Conservation (phyloP, 2,113 vertebrate species). For the Ciconia maguari region DNA sequence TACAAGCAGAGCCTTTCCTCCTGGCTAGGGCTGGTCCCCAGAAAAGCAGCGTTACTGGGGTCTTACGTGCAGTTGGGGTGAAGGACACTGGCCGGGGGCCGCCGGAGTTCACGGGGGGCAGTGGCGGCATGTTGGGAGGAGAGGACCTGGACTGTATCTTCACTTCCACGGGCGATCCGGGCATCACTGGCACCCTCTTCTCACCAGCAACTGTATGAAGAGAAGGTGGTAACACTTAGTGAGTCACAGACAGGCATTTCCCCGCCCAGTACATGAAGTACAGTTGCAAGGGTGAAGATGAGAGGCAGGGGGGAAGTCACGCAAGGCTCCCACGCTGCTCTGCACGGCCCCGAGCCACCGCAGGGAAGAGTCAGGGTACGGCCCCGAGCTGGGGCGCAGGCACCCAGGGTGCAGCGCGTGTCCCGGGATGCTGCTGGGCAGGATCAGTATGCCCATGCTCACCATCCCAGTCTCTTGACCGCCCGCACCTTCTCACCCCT, state of each 20-base stretch:
- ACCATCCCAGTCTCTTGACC: fast-evolving
- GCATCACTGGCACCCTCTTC: conserved; percentile 96
- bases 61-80: conserved; percentile 90
- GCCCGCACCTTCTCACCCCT: background rate
- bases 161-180: conserved; percentile 97
- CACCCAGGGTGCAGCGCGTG: fast-evolving
- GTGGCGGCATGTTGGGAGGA: conserved; percentile 91
- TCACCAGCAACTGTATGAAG: conserved; percentile 85
- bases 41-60: background rate
- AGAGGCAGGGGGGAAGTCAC: background rate
- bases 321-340: fast-evolving
- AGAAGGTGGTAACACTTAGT: conserved; percentile 3
- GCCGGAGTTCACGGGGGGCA: conserved; percentile 90
- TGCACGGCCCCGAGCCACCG: fast-evolving
- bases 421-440: background rate
- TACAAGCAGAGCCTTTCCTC: background rate
- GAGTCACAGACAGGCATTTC: background rate
- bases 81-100: conserved; percentile 91
- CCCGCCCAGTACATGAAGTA: fast-evolving
- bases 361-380: fast-evolving
- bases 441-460: background rate
- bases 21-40: background rate
- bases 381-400: background rate
- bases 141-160: conserved; percentile 95
- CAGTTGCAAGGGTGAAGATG: background rate